These are phyloP conservation scores for Chaetogeoica ovagalla DNA, from an alignment of 2,888 invertebrate species.

Conservation along the genomic window DNA sequence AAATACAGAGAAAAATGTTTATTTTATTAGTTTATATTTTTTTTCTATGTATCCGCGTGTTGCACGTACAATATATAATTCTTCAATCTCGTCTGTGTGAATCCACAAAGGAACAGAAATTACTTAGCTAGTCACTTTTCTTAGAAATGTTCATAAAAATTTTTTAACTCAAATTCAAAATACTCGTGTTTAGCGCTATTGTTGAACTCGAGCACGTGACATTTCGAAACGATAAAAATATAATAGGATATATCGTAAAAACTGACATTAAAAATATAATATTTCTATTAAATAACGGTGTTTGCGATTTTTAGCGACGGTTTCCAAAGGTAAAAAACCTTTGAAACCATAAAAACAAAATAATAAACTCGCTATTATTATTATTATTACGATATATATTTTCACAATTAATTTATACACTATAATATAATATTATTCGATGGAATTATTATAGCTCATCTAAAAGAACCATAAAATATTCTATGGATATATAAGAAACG, in stretches of 20 bases:
- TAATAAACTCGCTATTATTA: not conserved
- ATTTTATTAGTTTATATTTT: too few relatives aligned
- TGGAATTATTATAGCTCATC: too few relatives aligned
- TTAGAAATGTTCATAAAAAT: not conserved
- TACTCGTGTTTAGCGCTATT: not conserved
- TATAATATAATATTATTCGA: too few relatives aligned
- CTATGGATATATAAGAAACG: too few relatives aligned
- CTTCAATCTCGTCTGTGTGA: not conserved
- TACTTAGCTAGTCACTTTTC: not conserved
- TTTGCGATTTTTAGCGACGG: not conserved
- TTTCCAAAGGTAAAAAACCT: not conserved
- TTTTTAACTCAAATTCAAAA: too few relatives aligned
- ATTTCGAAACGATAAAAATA: not conserved
- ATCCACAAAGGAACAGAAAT: not conserved
- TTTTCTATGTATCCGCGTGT: not conserved
- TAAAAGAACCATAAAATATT: too few relatives aligned
- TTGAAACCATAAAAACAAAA: not conserved
- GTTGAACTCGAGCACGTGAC: constrained; percentile 3
- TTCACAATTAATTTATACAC: too few relatives aligned
- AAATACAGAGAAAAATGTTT: too few relatives aligned
- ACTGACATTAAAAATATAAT: not conserved
- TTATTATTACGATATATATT: too few relatives aligned
- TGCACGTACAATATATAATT: not conserved
- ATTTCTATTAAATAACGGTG: not conserved
- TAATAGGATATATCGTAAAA: not conserved